Evolutionary conservation across 1,140 invertebrate genomes (phyloP).

Genomic region (Fopius arisanus): DNA sequence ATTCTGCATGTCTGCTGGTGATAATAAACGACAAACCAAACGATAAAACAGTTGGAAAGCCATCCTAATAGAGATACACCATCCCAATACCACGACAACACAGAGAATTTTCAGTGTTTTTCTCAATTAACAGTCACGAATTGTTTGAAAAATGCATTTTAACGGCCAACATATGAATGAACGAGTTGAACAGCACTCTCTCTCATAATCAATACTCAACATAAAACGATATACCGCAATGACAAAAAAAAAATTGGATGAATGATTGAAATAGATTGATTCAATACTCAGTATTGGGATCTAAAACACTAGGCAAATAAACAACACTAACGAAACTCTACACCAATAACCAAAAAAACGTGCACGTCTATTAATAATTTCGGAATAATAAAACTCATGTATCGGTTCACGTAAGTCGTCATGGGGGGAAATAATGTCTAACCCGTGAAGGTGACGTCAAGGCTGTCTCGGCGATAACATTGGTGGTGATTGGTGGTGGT

Average conservation of each 20-base stretch:
- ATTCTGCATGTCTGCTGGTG: not conserved
- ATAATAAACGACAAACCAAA: conserved; percentile 7
- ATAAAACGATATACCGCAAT: too few species aligned
- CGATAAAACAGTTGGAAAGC: not conserved
- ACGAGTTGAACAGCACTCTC: too few species aligned
- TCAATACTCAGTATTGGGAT: not conserved
- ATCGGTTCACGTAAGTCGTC: not conserved
- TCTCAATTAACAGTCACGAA: not conserved
- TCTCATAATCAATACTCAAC: too few species aligned
- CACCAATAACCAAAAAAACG: too few species aligned
- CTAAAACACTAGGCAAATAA: not conserved
- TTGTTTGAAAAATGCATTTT: too few species aligned
- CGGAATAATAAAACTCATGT: not conserved
- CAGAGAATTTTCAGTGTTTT: not conserved
- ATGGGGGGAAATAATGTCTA: conserved; percentile 43
- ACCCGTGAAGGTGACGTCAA: conserved; percentile 58
- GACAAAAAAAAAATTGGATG: too few species aligned
- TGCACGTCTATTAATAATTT: not conserved
- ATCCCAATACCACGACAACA: not conserved
- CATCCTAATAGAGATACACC: not conserved
- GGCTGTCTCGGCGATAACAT: conserved; percentile 40
- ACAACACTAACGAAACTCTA: not conserved
- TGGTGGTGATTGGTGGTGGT: conserved; percentile 45
- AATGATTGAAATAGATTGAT: too few species aligned
- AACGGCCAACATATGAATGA: too few species aligned